phyloP scores from a whole-genome alignment of 2,888 invertebrate species.

The Drosophila tanythrix region DNA sequence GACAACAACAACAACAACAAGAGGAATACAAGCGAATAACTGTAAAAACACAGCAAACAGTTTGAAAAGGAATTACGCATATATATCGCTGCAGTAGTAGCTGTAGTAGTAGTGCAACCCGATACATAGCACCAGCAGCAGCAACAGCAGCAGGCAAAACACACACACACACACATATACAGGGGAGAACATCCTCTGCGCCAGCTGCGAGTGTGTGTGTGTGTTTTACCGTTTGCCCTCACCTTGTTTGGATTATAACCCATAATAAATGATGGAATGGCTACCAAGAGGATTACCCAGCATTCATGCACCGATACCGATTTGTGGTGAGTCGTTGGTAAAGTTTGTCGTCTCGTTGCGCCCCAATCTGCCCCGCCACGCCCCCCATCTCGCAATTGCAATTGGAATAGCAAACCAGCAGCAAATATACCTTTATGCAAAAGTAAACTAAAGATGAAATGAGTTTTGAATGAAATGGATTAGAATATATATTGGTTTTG shows the following conservation, averaged over 20 bases:
- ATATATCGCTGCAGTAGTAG: conserved; percentile 5
- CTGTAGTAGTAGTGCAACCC: conserved; percentile 51
- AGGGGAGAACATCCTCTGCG: conserved; percentile 25
- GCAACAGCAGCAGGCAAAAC: conserved; percentile 22
- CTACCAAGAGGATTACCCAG: conserved; percentile 85
- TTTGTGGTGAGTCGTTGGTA: conserved; percentile 85
- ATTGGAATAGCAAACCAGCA: conserved; percentile 8
- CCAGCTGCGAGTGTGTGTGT: conserved; percentile 27
- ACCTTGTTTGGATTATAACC: conserved; percentile 76
- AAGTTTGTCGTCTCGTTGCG: conserved; percentile 71
- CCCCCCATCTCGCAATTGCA: background rate
- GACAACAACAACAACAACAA: conserved; percentile 31
- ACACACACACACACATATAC: conserved; percentile 29
- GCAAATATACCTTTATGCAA: conserved; percentile 9
- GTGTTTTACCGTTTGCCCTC: conserved; percentile 55
- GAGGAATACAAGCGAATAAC: conserved; percentile 35
- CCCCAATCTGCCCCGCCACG: conserved; percentile 1
- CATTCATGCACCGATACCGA: conserved; percentile 85
- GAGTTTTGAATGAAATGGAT: background rate
- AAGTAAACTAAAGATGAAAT: background rate
- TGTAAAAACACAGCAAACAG: conserved; percentile 52
- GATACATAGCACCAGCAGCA: conserved; percentile 40
- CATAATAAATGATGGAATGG: conserved; percentile 85
- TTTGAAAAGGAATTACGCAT: conserved; percentile 52
- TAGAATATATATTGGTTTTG: background rate